Base-by-base conservation (phyloP, 2,113 vertebrate species). In the Apistogramma diplotaenia region DNA sequence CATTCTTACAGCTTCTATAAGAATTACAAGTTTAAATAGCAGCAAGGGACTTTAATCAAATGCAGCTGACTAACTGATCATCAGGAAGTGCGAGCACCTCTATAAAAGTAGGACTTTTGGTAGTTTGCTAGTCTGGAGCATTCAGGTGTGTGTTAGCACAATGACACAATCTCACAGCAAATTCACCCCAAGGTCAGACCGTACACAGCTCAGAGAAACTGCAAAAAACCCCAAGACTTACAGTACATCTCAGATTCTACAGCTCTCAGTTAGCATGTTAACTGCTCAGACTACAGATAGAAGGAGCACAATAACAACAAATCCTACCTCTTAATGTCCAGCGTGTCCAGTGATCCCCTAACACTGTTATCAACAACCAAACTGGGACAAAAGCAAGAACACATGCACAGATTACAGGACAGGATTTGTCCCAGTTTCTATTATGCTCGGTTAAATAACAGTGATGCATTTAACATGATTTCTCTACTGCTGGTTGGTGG, bases 281-380 rank as follows among this genome's bases (percentile, higher is more conserved):
- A n/a, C n/a, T n/a, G n/a, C n/a, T n/a, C n/a, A n/a, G n/a, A n/a
- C n/a, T n/a, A n/a, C n/a, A n/a, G n/a, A n/a, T n/a, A n/a, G n/a
- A n/a, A n/a, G 9, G 25, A 29, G 9, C 3, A 70, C 25, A 29
- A 29, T 12, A 49, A 7, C 40, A 49, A 67, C 12, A 49, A 60
- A 46, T 25, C 89, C 70, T 62, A 95, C 95, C 79, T 74, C 19
- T 82, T 83, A 5, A 43, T 81, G 19, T 91, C 88, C 19, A 94
- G 15, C 0, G 90, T 80, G 79, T 96, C 95, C 86, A 95, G 71
- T 0, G 94, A 93, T 16, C 85, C 91, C 15, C 76, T 8, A 1
- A 86, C 62, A 7, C 25, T 9, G 5, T 78, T 78, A n/a, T 92
- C 87, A 13, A 91, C 84, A 2, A 80, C 74, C 60, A 88, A 58